These are phyloP conservation scores for Serilophus lunatus DNA, from an alignment of 2,113 vertebrate genomes.

Conservation along the genomic window DNA sequence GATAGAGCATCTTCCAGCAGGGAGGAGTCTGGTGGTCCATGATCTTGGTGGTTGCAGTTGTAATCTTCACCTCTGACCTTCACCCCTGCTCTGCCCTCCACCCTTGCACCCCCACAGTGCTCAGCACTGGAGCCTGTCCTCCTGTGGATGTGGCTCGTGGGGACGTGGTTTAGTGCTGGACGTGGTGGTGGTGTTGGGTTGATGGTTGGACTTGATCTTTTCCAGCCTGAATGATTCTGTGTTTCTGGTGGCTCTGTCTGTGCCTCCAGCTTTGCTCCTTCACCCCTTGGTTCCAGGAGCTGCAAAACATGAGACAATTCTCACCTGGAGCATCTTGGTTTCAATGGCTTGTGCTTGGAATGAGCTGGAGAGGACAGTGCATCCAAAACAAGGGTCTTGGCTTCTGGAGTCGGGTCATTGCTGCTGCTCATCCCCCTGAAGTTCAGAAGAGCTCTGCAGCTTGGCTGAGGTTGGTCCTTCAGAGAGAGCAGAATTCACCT, in stretches of 20 bases:
- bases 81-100: neutral
- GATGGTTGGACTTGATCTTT: neutral
- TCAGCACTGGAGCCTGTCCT: neutral
- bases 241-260: neutral
- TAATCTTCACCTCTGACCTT: neutral
- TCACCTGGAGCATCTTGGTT: neutral
- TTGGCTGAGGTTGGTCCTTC: neutral
- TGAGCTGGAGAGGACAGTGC: neutral
- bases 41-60: neutral
- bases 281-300: neutral
- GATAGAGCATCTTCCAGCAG: neutral
- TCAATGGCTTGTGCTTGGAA: neutral
- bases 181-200: neutral
- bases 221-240: neutral
- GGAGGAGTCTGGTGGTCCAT: neutral
- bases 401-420: neutral
- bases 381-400: neutral
- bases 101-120: neutral
- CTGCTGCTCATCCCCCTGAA: neutral
- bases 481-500: neutral
- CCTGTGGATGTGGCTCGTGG: neutral
- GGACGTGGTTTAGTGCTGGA: neutral
- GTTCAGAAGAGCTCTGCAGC: neutral
- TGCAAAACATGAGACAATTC: rapidly evolving
- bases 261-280: too few species aligned